phyloP scores from a whole-genome alignment of 2,113 vertebrate genomes.

The Cacatua alba region DNA sequence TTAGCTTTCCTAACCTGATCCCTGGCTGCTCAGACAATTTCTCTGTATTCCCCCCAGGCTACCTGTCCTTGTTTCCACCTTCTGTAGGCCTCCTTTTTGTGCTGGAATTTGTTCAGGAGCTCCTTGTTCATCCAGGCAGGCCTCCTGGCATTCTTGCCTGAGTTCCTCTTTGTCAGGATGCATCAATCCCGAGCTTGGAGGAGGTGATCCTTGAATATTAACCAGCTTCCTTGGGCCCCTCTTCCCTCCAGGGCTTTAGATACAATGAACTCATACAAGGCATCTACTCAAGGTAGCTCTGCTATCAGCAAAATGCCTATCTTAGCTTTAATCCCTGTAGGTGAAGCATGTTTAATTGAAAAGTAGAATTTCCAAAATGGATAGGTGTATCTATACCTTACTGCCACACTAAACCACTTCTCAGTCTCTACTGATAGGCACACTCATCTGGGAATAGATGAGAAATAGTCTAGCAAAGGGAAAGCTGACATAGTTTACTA shows the following conservation, averaged over 20 bases:
- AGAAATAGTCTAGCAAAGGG: not conserved
- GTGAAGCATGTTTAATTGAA: not conserved
- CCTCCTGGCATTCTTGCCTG: not conserved
- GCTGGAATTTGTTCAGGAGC: not conserved
- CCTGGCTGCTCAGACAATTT: not conserved
- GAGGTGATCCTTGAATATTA: not conserved
- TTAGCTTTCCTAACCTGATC: not conserved
- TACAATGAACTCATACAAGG: not conserved
- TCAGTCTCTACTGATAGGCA: not conserved
- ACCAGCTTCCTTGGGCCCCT: not conserved
- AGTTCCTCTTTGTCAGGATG: not conserved
- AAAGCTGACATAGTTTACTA: not conserved
- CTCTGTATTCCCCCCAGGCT: not conserved
- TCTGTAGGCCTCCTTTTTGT: not conserved
- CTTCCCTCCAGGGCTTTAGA: not conserved
- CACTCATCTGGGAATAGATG: not conserved
- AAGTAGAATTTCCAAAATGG: not conserved
- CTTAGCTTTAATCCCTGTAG: not conserved
- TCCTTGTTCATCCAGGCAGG: not conserved
- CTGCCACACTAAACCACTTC: not conserved
- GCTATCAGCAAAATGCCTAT: not conserved
- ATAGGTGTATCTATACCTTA: not conserved
- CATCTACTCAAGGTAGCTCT: not conserved
- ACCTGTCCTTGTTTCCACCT: not conserved
- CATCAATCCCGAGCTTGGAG: not conserved